Percentiles rank a stretch among this genome's conserved stretches.
phyloP scores from a whole-genome alignment of 2,888 invertebrate species.

The Lithophane semibrunnea region DNA sequence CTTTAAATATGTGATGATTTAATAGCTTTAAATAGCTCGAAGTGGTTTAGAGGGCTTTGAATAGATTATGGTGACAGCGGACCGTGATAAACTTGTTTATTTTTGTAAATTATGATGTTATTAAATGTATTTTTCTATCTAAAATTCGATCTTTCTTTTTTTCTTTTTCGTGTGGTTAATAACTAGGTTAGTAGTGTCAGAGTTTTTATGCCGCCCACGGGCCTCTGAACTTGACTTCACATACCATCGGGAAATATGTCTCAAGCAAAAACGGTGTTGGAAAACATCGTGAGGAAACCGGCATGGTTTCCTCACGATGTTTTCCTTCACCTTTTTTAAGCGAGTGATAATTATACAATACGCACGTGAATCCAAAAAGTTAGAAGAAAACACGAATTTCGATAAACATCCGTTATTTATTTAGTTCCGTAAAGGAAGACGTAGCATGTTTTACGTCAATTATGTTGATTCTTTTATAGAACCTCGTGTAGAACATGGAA shows the following conservation, averaged over 20 bases:
- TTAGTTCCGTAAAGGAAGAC: not conserved
- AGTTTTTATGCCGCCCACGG: too few species aligned
- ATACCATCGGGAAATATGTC: too few species aligned
- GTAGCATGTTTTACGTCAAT: not conserved
- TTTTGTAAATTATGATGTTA: conserved; percentile 33
- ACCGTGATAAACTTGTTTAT: conserved; percentile 20
- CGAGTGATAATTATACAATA: too few species aligned
- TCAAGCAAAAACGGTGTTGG: too few species aligned
- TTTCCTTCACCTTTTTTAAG: too few species aligned
- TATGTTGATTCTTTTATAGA: not conserved
- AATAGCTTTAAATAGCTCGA: conserved; percentile 38
- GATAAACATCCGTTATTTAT: conserved; percentile 6
- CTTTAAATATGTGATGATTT: conserved; percentile 37
- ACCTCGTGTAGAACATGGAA: not conserved
- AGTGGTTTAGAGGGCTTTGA: conserved; percentile 34
- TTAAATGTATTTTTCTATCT: conserved; percentile 10
- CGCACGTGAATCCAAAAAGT: too few species aligned
- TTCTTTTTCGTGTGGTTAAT: too few species aligned
- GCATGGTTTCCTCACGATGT: too few species aligned
- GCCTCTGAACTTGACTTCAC: too few species aligned
- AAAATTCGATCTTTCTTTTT: not conserved
- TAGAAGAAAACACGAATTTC: not conserved
- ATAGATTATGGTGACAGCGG: conserved; percentile 43
- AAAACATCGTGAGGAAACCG: too few species aligned
- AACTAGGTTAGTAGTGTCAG: too few species aligned